Conservation (phyloP, 1,140 invertebrate genomes). For the Aphaenogaster floridana region DNA sequence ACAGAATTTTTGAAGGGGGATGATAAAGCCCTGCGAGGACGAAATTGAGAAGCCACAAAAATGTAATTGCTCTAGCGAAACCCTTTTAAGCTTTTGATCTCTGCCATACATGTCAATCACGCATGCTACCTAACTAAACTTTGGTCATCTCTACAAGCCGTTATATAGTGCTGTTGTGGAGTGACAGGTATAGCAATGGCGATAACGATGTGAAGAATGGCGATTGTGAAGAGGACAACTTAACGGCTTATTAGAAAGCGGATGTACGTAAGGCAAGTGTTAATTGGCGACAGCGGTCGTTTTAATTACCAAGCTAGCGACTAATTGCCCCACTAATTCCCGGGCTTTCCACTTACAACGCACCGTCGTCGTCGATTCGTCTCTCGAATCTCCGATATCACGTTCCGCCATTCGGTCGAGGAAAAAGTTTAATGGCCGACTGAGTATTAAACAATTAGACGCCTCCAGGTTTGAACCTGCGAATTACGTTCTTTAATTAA, state of each 20-base stretch:
- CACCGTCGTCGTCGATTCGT: constrained; percentile 48
- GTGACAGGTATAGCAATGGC: not conserved
- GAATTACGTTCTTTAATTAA: constrained; percentile 62
- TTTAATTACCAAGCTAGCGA: constrained; percentile 63
- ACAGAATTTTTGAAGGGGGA: not conserved
- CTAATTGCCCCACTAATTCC: constrained; percentile 64
- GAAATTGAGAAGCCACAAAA: constrained; percentile 48
- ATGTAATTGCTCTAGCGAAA: constrained; percentile 44
- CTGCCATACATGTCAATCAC: constrained; percentile 11
- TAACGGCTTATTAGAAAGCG: constrained; percentile 42
- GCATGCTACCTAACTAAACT: not conserved
- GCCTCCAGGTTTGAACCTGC: not conserved
- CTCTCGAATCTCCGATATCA: constrained; percentile 54
- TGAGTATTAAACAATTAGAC: constrained; percentile 62
- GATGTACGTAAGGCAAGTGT: constrained; percentile 38
- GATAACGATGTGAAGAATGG: constrained; percentile 12
- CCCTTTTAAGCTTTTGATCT: constrained; percentile 42
- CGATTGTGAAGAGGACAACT: not conserved
- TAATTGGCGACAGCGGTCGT: constrained; percentile 53
- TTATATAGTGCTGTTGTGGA: not conserved
- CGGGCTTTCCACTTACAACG: constrained; percentile 60
- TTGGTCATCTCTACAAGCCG: not conserved
- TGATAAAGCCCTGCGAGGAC: not conserved
- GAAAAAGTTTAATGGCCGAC: constrained; percentile 62
- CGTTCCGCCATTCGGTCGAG: constrained; percentile 27